Base-by-base conservation (phyloP, 2,888 invertebrate species). In the Odontocolon sp. region DNA sequence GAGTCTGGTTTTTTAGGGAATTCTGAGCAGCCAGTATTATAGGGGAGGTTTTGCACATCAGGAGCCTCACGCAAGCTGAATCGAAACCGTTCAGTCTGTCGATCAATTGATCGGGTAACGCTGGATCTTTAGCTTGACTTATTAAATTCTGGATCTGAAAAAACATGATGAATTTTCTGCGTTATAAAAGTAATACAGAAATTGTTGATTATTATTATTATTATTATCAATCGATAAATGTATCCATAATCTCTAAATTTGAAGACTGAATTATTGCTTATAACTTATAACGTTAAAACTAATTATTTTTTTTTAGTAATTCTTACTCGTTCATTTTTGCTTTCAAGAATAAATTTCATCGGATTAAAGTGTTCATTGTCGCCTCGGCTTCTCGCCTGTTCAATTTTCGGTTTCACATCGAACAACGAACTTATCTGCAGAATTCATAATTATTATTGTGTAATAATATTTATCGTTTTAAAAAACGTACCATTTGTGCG, bases 1-100 rank as follows among this genome's bases (percentile, higher is more conserved):
- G 11, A 40, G 85, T 82, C 77, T 86, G 77, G 76, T 86, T 81
- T 88, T 88, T 92, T 70, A 96, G 91, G 0, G 94, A 93, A 70
- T 92, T 92, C 86, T 97, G 96, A 93, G 96, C 96, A 80, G 94
- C 94, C 91, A 92, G 92, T 75, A 97, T 93, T 75, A 96, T 93
- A 0, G 96, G 96, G 0, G 95, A 93, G 78, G 93, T 93, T 91
- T 96, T 96, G 87, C 97, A 97, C 76, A 96, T 91, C 31, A 97
- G 89, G 28, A 95, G 91, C 84, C 94, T 93, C 1, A 96, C 91
- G 82, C 96, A 96, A 59, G 93, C 94, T 0, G 93, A 94, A 81
- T 95, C 94, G 73, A 93, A 91, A 11, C 91, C 91, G 2, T 92
- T 90, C 56, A 95, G 91, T 78, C 93, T 89, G 6, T 93, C 91